These are phyloP conservation scores for Synanthedon tipuliformis DNA, from an alignment of 2,888 invertebrate genomes.

Conservation along the genomic window DNA sequence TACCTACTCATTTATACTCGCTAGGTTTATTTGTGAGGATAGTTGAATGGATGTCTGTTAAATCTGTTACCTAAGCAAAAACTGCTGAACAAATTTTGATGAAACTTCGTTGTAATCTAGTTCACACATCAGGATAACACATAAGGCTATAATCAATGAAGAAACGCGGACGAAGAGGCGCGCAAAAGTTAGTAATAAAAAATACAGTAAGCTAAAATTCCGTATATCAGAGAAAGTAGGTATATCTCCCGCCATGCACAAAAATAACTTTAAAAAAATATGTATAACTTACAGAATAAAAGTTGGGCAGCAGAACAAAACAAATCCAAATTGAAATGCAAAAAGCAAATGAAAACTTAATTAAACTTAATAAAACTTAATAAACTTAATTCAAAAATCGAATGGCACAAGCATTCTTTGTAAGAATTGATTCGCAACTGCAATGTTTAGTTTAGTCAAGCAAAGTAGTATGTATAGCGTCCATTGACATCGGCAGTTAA, in stretches of 20 bases:
- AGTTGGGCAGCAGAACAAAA: neutral
- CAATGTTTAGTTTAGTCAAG: neutral
- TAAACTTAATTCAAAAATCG: neutral
- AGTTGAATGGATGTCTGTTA: too few species aligned
- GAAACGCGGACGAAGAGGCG: too few species aligned
- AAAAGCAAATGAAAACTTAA: neutral
- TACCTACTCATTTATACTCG: too few species aligned
- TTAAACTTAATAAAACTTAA: neutral
- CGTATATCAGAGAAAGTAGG: neutral
- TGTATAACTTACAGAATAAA: neutral
- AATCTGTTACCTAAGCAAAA: too few species aligned
- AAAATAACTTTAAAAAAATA: neutral
- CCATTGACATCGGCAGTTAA: conserved; percentile 7
- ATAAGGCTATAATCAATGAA: too few species aligned
- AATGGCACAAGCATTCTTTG: neutral
- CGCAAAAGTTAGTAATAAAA: too few species aligned
- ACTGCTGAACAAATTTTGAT: too few species aligned
- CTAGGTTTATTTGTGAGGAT: too few species aligned
- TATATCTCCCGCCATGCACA: neutral
- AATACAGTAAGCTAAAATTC: too few species aligned
- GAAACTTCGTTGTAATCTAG: too few species aligned
- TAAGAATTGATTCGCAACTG: neutral
- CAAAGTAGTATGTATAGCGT: conserved; percentile 1
- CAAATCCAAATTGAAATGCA: neutral
- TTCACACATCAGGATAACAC: too few species aligned